Evolutionary conservation across 2,113 vertebrate species (phyloP).

Genomic region (Vicugna pacos): DNA sequence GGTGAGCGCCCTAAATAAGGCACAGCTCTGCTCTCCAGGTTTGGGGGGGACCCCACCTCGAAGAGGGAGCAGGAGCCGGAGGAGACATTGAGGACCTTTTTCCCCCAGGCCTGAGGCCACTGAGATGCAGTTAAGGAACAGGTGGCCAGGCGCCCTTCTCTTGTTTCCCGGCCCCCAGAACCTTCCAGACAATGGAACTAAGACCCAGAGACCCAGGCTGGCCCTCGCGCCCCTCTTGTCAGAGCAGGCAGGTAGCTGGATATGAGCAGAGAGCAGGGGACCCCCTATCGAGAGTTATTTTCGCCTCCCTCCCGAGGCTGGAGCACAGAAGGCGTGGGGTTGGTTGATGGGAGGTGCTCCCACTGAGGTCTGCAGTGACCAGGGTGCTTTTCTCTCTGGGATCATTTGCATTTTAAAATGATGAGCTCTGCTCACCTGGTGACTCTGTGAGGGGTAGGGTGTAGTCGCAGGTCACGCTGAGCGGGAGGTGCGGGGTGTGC

Average conservation of each 20-base stretch:
- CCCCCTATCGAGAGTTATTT: background rate
- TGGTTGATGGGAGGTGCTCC: background rate
- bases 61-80: background rate
- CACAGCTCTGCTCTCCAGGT: too few relatives aligned
- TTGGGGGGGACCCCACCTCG: background rate
- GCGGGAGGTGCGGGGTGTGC: background rate
- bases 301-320: background rate
- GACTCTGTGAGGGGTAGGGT: background rate
- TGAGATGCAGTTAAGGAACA: background rate
- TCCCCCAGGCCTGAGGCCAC: accelerated
- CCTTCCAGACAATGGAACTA: background rate
- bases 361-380: background rate
- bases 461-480: background rate
- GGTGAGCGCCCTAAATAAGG: background rate
- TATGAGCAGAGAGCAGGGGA: too few relatives aligned
- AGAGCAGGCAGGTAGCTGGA: too few relatives aligned
- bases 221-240: background rate
- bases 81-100: background rate
- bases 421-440: background rate
- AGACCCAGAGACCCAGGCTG: background rate
- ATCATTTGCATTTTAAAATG: background rate
- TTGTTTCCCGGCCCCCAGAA: background rate
- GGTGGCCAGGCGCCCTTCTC: accelerated
- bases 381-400: background rate
- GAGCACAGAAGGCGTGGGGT: background rate